Percentiles rank a stretch among this genome's conserved stretches.
These are phyloP conservation scores for Drosophila pseudoananassae DNA, from an alignment of 1,140 invertebrate species.

Conservation along the genomic window DNA sequence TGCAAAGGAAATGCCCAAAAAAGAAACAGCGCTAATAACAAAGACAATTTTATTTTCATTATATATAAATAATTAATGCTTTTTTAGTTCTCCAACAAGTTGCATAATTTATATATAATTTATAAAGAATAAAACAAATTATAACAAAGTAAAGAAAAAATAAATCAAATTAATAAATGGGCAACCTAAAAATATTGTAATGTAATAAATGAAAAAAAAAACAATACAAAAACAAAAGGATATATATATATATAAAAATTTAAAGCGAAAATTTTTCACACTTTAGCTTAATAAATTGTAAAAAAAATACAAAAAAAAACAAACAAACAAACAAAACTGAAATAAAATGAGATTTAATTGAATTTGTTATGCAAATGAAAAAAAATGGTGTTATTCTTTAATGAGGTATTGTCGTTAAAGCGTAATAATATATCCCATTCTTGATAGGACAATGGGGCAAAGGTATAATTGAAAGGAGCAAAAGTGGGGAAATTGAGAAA, in stretches of 20 bases:
- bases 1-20: slow-evolving; percentile 51
- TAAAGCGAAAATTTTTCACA: slow-evolving; percentile 84
- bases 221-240: slow-evolving; percentile 51
- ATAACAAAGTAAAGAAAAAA: slow-evolving; percentile 55
- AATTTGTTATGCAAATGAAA: slow-evolving; percentile 84
- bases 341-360: slow-evolving; percentile 84
- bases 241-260: slow-evolving; percentile 52
- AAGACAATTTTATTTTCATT: slow-evolving; percentile 77
- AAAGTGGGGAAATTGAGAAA: too few relatives aligned
- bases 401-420: too few relatives aligned
- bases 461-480: too few relatives aligned
- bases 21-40: slow-evolving; percentile 42
- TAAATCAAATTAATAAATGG: slow-evolving; percentile 53
- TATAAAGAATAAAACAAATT: slow-evolving; percentile 54
- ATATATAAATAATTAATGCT: slow-evolving; percentile 83
- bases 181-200: slow-evolving; percentile 63
- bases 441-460: too few relatives aligned
- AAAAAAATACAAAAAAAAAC: slow-evolving; percentile 75
- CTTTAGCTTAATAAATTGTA: slow-evolving; percentile 84
- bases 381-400: slow-evolving; percentile 8
- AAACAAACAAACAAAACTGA: slow-evolving; percentile 74
- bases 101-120: slow-evolving; percentile 81
- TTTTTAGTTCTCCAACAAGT: slow-evolving; percentile 81
- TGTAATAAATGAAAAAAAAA: slow-evolving; percentile 66
- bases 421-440: too few relatives aligned